Evolutionary conservation across 23 tunicate species (phyloP).

Genomic region (Ciona savignyi): DNA sequence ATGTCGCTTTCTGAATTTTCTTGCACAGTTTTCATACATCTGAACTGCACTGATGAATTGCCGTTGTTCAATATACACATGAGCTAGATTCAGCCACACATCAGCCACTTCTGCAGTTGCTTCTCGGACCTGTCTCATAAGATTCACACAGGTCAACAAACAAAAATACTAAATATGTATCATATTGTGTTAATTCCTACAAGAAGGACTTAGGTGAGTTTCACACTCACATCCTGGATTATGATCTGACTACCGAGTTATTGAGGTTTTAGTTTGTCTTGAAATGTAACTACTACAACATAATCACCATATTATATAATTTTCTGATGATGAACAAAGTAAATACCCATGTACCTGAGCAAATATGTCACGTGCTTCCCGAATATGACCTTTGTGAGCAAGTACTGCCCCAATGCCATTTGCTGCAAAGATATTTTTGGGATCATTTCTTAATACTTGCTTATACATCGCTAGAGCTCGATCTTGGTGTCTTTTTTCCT

Average conservation of each 20-base stretch:
- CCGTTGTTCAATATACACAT: conserved; percentile 92
- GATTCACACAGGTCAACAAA: neutral
- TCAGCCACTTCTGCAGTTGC: conserved; percentile 97
- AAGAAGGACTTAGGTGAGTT: too few species aligned
- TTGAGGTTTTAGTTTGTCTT: too few species aligned
- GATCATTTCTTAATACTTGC: conserved; percentile 87
- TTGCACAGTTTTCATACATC: conserved; percentile 93
- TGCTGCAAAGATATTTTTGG: conserved; percentile 93
- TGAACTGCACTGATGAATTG: conserved; percentile 97
- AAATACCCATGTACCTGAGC: too few species aligned
- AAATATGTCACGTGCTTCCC: conserved; percentile 93
- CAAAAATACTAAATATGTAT: too few species aligned
- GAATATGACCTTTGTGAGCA: conserved; percentile 91
- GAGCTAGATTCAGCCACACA: conserved; percentile 98
- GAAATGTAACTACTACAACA: too few species aligned
- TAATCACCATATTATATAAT: too few species aligned
- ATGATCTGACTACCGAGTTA: too few species aligned
- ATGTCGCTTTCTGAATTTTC: conserved; percentile 61
- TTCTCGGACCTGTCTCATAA: conserved; percentile 70
- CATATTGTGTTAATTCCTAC: too few species aligned
- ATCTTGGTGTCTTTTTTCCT: conserved; percentile 89
- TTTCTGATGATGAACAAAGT: too few species aligned
- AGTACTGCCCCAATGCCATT: conserved; percentile 98
- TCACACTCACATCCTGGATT: neutral
- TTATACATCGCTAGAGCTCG: conserved; percentile 95